phyloP scores from a whole-genome alignment of 1,140 invertebrate species.

The Chelonus insularis region DNA sequence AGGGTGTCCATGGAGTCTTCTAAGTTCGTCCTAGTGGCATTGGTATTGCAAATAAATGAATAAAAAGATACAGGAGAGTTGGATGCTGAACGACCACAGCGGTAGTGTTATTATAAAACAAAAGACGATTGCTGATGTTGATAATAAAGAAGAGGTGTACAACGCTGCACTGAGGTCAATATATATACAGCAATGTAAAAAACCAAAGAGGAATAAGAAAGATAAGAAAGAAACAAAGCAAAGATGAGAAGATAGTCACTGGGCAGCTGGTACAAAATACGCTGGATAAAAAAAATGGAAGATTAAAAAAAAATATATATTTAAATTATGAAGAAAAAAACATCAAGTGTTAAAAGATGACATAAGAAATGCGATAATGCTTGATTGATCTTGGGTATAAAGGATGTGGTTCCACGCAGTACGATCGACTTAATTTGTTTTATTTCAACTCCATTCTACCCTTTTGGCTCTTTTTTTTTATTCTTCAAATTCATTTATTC shows the following conservation, averaged over 20 bases:
- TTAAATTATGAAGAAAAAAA: neutral
- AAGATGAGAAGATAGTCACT: slow-evolving; percentile 29
- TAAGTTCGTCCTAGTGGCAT: slow-evolving; percentile 17
- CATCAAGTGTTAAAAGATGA: neutral
- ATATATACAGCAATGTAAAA: neutral
- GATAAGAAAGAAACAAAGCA: slow-evolving; percentile 28
- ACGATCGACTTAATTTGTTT: slow-evolving; percentile 58
- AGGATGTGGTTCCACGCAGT: slow-evolving; percentile 59
- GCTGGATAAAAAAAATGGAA: neutral
- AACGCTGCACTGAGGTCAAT: slow-evolving; percentile 25
- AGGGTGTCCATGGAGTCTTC: slow-evolving; percentile 4
- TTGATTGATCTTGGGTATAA: slow-evolving; percentile 44
- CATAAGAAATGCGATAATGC: slow-evolving; percentile 50
- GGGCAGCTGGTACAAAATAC: neutral
- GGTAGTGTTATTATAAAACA: slow-evolving; percentile 56
- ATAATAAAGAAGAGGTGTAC: slow-evolving; percentile 55
- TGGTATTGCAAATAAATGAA: slow-evolving; percentile 1
- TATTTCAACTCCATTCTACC: slow-evolving; percentile 32
- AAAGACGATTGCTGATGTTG: slow-evolving; percentile 53
- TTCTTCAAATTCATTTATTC: too few relatives aligned
- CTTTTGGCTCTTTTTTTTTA: neutral
- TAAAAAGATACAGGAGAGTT: neutral
- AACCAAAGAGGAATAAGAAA: neutral
- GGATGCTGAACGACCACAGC: slow-evolving; percentile 41
- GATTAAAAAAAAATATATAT: too few relatives aligned